These are phyloP conservation scores for Podabrus alpinus DNA, from an alignment of 2,888 invertebrate species.

Conservation along the genomic window DNA sequence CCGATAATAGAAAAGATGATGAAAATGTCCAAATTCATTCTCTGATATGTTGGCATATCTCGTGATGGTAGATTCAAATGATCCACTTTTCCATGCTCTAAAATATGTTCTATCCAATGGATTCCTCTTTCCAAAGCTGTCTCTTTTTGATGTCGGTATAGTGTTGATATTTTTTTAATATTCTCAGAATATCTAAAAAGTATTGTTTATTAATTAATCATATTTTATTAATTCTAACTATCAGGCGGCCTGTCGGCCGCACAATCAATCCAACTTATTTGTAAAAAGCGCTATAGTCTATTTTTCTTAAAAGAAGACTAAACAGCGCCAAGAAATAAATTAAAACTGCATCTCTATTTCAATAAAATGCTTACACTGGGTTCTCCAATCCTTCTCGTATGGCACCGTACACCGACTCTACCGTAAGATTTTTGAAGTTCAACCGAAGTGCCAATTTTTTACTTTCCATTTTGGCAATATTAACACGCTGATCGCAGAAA, in stretches of 20 bases:
- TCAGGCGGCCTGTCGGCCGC: too few relatives aligned
- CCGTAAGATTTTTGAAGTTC: conserved; percentile 35
- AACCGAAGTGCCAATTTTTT: conserved; percentile 38
- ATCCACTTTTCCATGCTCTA: conserved; percentile 24
- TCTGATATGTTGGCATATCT: conserved; percentile 28
- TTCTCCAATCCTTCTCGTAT: conserved; percentile 37
- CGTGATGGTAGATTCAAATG: conserved; percentile 22
- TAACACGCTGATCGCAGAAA: conserved; percentile 31
- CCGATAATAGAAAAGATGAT: neutral
- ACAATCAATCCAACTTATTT: too few relatives aligned
- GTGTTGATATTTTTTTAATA: conserved; percentile 25
- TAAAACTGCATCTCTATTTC: too few relatives aligned
- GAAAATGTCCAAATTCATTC: conserved; percentile 27
- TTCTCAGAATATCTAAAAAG: conserved; percentile 33
- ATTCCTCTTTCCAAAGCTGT: conserved; percentile 32
- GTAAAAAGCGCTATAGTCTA: too few relatives aligned
- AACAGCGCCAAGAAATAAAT: too few relatives aligned
- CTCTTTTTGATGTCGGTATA: conserved; percentile 29
- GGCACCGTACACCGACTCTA: conserved; percentile 29
- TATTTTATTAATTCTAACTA: too few relatives aligned
- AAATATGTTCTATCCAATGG: conserved; percentile 34
- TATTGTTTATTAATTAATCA: too few relatives aligned
- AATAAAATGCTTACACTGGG: conserved; percentile 32
- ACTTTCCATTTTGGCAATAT: neutral
- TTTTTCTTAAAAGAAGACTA: too few relatives aligned